Conservation (phyloP, 2,888 invertebrate species). For the Auanema sp. region DNA sequence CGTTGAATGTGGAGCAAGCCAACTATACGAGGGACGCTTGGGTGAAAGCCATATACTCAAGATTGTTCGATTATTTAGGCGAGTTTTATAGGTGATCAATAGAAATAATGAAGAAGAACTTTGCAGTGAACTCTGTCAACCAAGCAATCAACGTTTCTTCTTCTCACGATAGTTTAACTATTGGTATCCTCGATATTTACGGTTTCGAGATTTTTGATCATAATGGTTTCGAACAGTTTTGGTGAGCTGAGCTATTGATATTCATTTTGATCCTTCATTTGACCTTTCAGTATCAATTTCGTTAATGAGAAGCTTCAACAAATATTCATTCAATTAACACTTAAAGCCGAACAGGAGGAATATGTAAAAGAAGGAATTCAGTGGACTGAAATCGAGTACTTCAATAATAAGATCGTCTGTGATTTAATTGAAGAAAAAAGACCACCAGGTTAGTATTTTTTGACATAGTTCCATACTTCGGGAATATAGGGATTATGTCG, state of each 20-base stretch:
- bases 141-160: constrained; percentile 69
- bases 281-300: constrained; percentile 73
- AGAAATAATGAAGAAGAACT: background rate
- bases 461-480: background rate
- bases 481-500: constrained; percentile 69
- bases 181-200: constrained; percentile 76
- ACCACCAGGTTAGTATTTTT: constrained; percentile 68
- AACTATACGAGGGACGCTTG: constrained; percentile 73
- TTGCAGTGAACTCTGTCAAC: constrained; percentile 70
- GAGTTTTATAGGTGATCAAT: constrained; percentile 7
- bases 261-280: background rate
- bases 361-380: constrained; percentile 74
- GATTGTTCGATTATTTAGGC: constrained; percentile 73
- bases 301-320: constrained; percentile 77
- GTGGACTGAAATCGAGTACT: constrained; percentile 75
- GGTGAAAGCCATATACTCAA: constrained; percentile 73
- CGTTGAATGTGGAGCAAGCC: constrained; percentile 73
- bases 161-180: constrained; percentile 62
- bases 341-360: constrained; percentile 73
- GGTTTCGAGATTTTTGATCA: constrained; percentile 76
- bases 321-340: constrained; percentile 75
- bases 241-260: constrained; percentile 33
- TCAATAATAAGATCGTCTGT: constrained; percentile 76
- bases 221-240: constrained; percentile 76
- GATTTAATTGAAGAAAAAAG: constrained; percentile 73